phyloP scores from a whole-genome alignment of 2,888 invertebrate genomes.

The Zygogramma bicolorata region DNA sequence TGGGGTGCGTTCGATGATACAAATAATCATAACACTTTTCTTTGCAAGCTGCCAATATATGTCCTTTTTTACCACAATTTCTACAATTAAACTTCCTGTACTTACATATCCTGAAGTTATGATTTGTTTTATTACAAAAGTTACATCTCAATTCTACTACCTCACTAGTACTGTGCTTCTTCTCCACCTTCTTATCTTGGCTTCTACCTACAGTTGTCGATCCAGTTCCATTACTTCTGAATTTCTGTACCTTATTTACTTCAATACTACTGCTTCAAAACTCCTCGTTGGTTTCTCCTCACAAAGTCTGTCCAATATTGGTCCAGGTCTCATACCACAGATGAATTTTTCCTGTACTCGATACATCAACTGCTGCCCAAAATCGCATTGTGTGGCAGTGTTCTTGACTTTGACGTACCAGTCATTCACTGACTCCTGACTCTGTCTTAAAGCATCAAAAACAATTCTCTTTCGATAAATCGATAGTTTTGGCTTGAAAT shows the following conservation, averaged over 20 bases:
- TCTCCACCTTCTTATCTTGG: not conserved
- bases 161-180: not conserved
- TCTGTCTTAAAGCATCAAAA: slow-evolving; percentile 12
- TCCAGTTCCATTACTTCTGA: not conserved
- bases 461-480: slow-evolving; percentile 9
- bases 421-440: slow-evolving; percentile 18
- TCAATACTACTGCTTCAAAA: not conserved
- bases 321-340: slow-evolving; percentile 4
- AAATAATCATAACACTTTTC: not conserved
- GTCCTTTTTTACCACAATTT: slow-evolving; percentile 10
- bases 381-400: slow-evolving; percentile 18
- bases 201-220: not conserved
- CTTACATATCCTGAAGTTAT: slow-evolving; percentile 18
- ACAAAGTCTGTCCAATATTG: not conserved
- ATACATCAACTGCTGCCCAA: slow-evolving; percentile 1
- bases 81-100: slow-evolving; percentile 13
- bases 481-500: slow-evolving; percentile 7
- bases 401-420: slow-evolving; percentile 28
- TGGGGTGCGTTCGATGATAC: too few relatives aligned
- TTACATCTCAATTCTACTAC: slow-evolving; percentile 8
- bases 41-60: not conserved
- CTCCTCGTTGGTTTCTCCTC: not conserved
- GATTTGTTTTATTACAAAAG: slow-evolving; percentile 19
- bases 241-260: not conserved
- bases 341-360: slow-evolving; percentile 28